Evolutionary conservation across 2,113 vertebrate genomes (phyloP).

Genomic region (Prunella fulvescens): DNA sequence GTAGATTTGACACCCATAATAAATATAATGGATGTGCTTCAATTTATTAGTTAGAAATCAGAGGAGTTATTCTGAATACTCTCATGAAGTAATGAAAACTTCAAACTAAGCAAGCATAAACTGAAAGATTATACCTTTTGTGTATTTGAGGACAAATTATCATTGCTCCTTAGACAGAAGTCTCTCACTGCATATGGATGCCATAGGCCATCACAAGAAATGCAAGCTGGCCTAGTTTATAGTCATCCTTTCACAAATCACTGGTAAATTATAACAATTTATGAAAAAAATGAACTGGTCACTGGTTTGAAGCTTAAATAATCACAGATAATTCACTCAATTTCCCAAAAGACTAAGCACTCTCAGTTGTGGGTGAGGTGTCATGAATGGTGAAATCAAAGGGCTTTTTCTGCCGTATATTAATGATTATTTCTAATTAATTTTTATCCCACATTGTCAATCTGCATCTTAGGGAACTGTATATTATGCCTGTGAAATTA

Average conservation of each 20-base stretch:
- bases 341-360: not conserved
- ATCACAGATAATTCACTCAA: not conserved
- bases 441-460: not conserved
- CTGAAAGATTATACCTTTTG: not conserved
- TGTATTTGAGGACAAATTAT: not conserved
- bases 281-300: not conserved
- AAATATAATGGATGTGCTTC: not conserved
- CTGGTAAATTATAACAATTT: not conserved
- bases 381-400: not conserved
- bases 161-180: not conserved
- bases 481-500: not conserved
- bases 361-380: not conserved
- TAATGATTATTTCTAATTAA: not conserved
- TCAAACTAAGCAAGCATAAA: not conserved
- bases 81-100: not conserved
- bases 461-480: not conserved
- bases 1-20: not conserved
- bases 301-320: not conserved
- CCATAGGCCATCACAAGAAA: not conserved
- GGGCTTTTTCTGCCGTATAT: not conserved
- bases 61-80: not conserved
- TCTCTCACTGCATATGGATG: not conserved
- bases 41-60: not conserved
- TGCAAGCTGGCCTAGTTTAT: not conserved
- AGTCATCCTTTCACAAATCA: not conserved